Base-by-base conservation (phyloP, 2,113 vertebrate genomes). In the Nothoprocta perdicaria region DNA sequence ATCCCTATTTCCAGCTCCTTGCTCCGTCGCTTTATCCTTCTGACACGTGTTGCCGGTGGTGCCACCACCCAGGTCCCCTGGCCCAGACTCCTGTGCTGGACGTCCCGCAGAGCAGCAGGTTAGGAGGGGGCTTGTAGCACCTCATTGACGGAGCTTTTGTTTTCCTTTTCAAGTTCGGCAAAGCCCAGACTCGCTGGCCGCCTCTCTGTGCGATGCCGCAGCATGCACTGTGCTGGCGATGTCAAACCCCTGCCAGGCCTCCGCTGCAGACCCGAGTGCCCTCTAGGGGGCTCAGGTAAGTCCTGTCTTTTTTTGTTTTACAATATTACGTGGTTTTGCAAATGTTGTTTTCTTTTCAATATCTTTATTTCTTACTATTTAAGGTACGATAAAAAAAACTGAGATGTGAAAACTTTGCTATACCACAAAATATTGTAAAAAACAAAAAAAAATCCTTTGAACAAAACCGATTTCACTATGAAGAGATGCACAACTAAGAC, bases 341-440 rank as follows among this genome's bases (percentile, higher is more conserved):
- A 95, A 95, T 91, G 92, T 95, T 89, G 88, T 95, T 92, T 86
- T 84, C 73, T 80, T 86, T 87, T 74, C 18, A 0, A 93, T 76
- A 93, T 61, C 74, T 88, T 93, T 53, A 94, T 92, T 89, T 92
- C 55, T 41, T 92, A 86, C 55, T 86, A 90, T 9, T 88, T 87
- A 77, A 84, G 68, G 80, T 66, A 90, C 4, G 8, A 71, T 76
- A 27, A 69, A 58, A 40, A 58, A 53, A 16, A 4, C 21, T 3
- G 10, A 96, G 52, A 86, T 69, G 89, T 72, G 8, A 86, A 96
- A 95, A 94, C 89, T 95, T 95, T 95, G 96, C 96, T 94, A 95
- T 96, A 95, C 95, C 96, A 95, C 94, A 95, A 72, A 97, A 96
- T 97, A 96, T 95, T 97, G 96, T 96, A 97, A 97, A 97, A 94